Evolutionary conservation across 2,113 vertebrate species (phyloP).

Genomic region (Pelmatolapia mariae): DNA sequence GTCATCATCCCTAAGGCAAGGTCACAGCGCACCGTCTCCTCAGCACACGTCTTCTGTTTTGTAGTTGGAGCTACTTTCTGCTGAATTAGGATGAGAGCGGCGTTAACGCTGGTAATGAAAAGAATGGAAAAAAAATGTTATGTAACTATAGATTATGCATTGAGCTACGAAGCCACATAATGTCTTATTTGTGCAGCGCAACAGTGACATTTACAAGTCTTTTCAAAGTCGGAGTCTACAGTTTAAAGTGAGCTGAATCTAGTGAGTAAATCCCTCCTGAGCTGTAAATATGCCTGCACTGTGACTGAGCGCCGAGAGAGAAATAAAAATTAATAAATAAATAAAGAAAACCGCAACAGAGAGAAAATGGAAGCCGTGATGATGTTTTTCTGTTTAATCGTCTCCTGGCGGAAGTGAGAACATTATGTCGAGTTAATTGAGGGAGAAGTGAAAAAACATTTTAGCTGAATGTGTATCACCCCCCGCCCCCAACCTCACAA

Average conservation of each 20-base stretch:
- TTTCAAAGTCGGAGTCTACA: background rate
- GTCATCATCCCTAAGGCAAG: slow-evolving; percentile 49
- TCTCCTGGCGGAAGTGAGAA: slow-evolving; percentile 4
- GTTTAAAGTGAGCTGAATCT: background rate
- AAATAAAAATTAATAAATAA: background rate
- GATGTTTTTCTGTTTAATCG: slow-evolving; percentile 26
- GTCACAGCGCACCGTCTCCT: slow-evolving; percentile 31
- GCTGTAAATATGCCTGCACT: slow-evolving; percentile 12
- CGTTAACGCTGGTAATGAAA: background rate
- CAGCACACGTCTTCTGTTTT: slow-evolving; percentile 7
- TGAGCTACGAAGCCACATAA: background rate
- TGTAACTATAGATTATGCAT: background rate
- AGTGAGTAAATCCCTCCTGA: slow-evolving; percentile 1
- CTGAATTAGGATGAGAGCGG: background rate
- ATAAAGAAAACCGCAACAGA: background rate
- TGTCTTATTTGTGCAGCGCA: background rate
- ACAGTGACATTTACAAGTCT: slow-evolving; percentile 14
- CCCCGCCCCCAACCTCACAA: slow-evolving; percentile 19
- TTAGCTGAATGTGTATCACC: background rate
- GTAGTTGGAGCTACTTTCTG: background rate
- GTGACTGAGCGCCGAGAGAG: background rate
- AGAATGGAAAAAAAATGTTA: background rate
- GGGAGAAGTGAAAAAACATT: slow-evolving; percentile 41
- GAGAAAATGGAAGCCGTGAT: background rate
- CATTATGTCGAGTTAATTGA: slow-evolving; percentile 45